phyloP scores from a whole-genome alignment of 64 coral and sea anemone species.

The Acropora tenuis region DNA sequence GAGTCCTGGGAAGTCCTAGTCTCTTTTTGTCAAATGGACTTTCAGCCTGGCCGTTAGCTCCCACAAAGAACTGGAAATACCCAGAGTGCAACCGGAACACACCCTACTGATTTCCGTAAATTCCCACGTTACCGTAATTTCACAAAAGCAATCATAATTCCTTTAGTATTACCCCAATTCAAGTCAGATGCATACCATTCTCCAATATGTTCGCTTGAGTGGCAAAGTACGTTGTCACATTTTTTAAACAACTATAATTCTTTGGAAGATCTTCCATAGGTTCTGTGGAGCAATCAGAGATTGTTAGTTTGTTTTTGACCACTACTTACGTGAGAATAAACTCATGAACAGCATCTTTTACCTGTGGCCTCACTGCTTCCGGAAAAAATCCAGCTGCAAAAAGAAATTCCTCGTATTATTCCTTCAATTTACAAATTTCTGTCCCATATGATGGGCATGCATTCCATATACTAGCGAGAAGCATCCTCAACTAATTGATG shows the following conservation, averaged over 20 bases:
- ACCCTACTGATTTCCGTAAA: no score
- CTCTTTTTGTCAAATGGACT: no score
- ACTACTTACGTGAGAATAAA: neutral
- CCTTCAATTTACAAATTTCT: neutral
- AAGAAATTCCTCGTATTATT: neutral
- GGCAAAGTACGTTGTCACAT: constrained; percentile 65
- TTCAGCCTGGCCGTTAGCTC: no score
- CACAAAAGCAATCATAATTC: no score
- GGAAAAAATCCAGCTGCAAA: constrained; percentile 30
- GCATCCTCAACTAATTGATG: no score
- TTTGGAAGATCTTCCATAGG: constrained; percentile 61
- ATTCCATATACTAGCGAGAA: no score
- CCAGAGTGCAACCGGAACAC: no score
- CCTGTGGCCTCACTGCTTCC: constrained; percentile 8
- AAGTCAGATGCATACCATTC: constrained; percentile 44
- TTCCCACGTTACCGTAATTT: no score
- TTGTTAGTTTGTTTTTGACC: neutral
- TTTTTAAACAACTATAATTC: constrained; percentile 64
- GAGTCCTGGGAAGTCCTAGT: no score
- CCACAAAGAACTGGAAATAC: no score
- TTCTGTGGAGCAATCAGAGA: constrained; percentile 39
- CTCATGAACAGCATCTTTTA: neutral
- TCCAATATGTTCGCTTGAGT: constrained; percentile 8
- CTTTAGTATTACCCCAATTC: no score
- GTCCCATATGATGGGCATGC: neutral